Evolutionary conservation across 1,140 invertebrate genomes (phyloP).

Genomic region (Ceratitis capitata): DNA sequence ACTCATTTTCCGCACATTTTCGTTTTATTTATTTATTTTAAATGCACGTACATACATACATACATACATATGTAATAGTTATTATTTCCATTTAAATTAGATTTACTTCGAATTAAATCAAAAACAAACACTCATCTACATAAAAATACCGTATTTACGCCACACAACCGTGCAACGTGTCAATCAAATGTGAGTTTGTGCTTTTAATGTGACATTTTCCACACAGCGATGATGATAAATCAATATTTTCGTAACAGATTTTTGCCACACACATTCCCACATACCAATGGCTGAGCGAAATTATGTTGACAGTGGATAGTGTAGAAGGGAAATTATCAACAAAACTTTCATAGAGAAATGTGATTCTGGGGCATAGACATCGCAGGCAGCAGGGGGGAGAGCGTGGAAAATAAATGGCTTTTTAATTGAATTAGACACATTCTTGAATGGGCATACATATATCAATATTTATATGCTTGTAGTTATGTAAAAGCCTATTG

Average conservation of each 20-base stretch:
- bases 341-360: background rate
- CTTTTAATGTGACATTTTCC: background rate
- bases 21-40: background rate
- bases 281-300: background rate
- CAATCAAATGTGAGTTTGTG: background rate
- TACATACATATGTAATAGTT: background rate
- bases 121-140: too few species aligned
- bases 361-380: background rate
- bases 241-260: background rate
- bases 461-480: too few species aligned
- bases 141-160: too few species aligned
- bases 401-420: slow-evolving; percentile 4
- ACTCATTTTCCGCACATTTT: too few species aligned
- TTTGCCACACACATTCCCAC: background rate
- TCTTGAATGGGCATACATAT: background rate
- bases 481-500: background rate
- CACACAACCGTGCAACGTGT: background rate
- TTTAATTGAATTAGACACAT: slow-evolving; percentile 19
- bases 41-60: background rate
- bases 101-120: too few species aligned
- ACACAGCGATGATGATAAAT: background rate
- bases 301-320: background rate
- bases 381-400: too few species aligned
- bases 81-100: too few species aligned
- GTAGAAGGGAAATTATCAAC: background rate